Percentiles rank a stretch among this genome's conserved stretches.
Evolutionary conservation across 1,140 invertebrate genomes (phyloP).

Genomic region (Hetaerina americana): DNA sequence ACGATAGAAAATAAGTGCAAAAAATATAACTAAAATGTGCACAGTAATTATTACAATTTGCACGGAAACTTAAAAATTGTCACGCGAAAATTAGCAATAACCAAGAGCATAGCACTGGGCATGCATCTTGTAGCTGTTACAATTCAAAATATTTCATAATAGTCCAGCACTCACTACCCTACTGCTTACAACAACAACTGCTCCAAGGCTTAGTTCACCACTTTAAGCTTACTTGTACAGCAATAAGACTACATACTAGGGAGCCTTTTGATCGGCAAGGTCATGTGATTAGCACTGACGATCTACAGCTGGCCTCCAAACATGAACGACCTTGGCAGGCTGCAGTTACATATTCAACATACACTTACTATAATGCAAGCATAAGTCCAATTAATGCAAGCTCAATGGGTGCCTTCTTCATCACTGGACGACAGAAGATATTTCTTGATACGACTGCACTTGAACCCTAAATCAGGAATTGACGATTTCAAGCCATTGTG

Average conservation of each 20-base stretch:
- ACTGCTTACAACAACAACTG: background rate
- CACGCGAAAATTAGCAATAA: background rate
- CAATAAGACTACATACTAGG: background rate
- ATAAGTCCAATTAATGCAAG: background rate
- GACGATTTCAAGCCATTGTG: background rate
- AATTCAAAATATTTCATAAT: background rate
- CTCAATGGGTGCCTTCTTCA: background rate
- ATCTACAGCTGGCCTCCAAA: slow-evolving; percentile 1
- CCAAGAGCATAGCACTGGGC: background rate
- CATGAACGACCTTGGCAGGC: background rate
- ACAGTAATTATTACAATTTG: background rate
- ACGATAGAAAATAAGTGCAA: background rate
- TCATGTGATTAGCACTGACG: slow-evolving; percentile 1
- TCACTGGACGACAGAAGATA: background rate
- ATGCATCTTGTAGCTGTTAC: background rate
- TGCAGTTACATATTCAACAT: background rate
- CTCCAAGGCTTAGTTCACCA: background rate
- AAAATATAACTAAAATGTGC: background rate
- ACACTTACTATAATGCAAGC: background rate
- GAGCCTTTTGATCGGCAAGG: background rate
- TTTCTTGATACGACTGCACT: background rate
- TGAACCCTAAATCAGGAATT: background rate
- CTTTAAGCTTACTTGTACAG: background rate
- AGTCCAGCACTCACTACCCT: background rate
- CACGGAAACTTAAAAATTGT: background rate